phyloP scores from a whole-genome alignment of 2,888 invertebrate genomes.

The Pelosia muscerda region DNA sequence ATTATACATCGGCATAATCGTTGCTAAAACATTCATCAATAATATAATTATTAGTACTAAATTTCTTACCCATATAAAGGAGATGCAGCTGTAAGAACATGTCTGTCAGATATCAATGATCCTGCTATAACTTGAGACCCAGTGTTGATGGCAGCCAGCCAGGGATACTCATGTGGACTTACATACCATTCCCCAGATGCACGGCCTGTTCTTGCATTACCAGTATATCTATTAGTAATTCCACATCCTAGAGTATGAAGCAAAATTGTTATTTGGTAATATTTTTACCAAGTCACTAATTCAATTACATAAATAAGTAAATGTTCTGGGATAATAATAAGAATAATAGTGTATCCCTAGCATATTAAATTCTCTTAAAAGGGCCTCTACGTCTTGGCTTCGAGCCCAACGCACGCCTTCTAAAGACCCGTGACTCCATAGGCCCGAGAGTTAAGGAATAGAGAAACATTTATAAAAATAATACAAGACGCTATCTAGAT shows the following conservation, averaged over 20 bases:
- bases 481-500: no score
- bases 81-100: constrained; percentile 86
- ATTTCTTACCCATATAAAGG: constrained; percentile 76
- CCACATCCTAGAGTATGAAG: constrained; percentile 18
- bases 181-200: constrained; percentile 7
- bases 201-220: constrained; percentile 11
- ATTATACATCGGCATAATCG: not conserved
- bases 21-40: not conserved
- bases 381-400: no score
- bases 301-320: no score
- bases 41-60: not conserved
- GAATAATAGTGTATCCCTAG: no score
- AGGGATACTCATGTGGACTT: constrained; percentile 84
- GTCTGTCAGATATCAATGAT: constrained; percentile 86
- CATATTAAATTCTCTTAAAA: no score
- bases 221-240: constrained; percentile 2
- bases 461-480: no score
- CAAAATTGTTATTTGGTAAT: not conserved
- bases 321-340: no score
- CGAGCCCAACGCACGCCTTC: no score
- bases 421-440: no score
- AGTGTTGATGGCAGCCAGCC: constrained; percentile 81
- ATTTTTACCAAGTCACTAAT: no score
- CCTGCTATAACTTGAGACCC: constrained; percentile 71
- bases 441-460: no score